Evolutionary conservation across 1,140 invertebrate species (phyloP).

Genomic region (Ridgeia piscesae): DNA sequence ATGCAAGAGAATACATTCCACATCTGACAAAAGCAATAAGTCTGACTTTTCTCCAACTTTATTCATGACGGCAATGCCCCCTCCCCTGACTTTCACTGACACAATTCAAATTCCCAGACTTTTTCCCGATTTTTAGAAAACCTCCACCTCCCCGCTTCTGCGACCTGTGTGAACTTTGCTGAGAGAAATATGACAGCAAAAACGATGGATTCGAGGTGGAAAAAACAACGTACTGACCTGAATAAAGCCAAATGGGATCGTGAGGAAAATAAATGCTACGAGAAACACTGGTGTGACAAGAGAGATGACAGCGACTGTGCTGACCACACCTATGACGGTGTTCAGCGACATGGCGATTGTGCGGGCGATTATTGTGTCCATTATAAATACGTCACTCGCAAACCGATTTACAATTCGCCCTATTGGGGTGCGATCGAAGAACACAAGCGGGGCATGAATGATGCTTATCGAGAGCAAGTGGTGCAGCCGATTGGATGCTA

Average conservation of each 20-base stretch:
- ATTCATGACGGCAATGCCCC: too few relatives aligned
- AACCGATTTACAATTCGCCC: slow-evolving; percentile 72
- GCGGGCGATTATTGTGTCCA: background rate
- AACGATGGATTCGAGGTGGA: background rate
- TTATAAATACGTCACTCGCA: slow-evolving; percentile 27
- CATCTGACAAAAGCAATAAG: background rate
- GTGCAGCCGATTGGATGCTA: background rate
- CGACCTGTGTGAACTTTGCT: background rate
- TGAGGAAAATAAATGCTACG: slow-evolving; percentile 79
- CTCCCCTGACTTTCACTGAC: too few relatives aligned
- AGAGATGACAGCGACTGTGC: slow-evolving; percentile 86
- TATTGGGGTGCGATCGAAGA: slow-evolving; percentile 66
- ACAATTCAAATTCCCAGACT: background rate
- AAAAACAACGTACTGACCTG: slow-evolving; percentile 57
- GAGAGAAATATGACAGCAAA: background rate
- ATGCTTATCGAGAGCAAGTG: slow-evolving; percentile 10
- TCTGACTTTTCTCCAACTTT: background rate
- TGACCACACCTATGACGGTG: slow-evolving; percentile 71
- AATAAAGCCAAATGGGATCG: slow-evolving; percentile 84
- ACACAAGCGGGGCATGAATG: slow-evolving; percentile 62
- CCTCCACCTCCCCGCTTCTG: background rate
- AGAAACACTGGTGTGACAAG: slow-evolving; percentile 86
- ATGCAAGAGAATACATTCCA: background rate
- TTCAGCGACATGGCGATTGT: background rate
- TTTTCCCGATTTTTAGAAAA: background rate